These are phyloP conservation scores for Unio pictorum DNA, from an alignment of 2,888 invertebrate genomes.

Conservation along the genomic window DNA sequence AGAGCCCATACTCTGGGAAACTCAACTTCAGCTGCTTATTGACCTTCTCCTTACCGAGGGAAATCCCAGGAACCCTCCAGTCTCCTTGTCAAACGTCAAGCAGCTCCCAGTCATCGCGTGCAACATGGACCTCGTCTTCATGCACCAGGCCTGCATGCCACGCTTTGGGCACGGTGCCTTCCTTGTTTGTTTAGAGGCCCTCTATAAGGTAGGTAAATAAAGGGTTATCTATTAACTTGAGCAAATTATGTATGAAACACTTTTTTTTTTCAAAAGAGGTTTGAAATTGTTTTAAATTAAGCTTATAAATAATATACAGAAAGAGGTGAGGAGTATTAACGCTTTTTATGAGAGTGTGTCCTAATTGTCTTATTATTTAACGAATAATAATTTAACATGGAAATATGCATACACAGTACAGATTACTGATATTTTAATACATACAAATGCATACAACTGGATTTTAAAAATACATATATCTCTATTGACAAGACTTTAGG, in stretches of 20 bases:
- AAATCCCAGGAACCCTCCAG: slow-evolving; percentile 57
- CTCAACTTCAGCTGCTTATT: slow-evolving; percentile 68
- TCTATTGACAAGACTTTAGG: too few species aligned
- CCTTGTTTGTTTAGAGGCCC: slow-evolving; percentile 68
- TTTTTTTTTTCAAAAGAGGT: not conserved
- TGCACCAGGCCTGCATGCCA: slow-evolving; percentile 71
- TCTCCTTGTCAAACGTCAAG: slow-evolving; percentile 40
- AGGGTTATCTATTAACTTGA: not conserved
- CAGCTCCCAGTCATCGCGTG: slow-evolving; percentile 71
- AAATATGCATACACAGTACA: too few species aligned
- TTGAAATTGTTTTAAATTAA: too few species aligned
- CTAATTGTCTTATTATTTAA: too few species aligned
- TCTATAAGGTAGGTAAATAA: slow-evolving; percentile 63
- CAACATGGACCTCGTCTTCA: slow-evolving; percentile 72
- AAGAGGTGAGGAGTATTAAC: too few species aligned
- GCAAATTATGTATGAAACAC: not conserved
- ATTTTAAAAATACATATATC: too few species aligned
- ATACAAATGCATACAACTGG: too few species aligned
- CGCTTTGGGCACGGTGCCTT: slow-evolving; percentile 71
- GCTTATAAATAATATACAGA: too few species aligned
- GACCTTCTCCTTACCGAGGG: slow-evolving; percentile 70
- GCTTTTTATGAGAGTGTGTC: too few species aligned
- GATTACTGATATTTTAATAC: too few species aligned
- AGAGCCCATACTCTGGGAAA: slow-evolving; percentile 70
- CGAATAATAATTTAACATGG: too few species aligned